Percentiles rank a stretch among this genome's conserved stretches.
Evolutionary conservation across 2,797 vertebrate species (phyloP).

Genomic region (Danio jaintianensis): DNA sequence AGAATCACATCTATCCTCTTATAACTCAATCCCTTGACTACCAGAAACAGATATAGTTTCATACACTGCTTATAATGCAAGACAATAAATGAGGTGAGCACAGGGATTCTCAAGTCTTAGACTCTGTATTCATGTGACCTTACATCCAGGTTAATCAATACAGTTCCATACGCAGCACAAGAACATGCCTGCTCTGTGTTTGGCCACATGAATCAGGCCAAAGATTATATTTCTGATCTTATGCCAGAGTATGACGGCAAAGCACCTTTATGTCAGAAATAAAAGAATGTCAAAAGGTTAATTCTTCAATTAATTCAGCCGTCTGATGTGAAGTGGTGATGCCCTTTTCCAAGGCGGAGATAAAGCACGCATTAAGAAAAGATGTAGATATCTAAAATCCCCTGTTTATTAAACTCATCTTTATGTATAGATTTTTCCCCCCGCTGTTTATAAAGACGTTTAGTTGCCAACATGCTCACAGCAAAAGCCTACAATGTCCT

Average conservation of each 20-base stretch:
- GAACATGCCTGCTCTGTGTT: not conserved
- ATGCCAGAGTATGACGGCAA: not conserved
- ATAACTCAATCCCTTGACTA: constrained; percentile 16
- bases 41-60: not conserved
- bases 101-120: not conserved
- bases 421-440: constrained; percentile 51
- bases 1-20: not conserved
- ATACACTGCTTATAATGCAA: constrained; percentile 5
- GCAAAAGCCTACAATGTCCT: constrained; percentile 15
- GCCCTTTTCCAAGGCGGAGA: constrained; percentile 42
- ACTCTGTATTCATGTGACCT: not conserved
- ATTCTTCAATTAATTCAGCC: constrained; percentile 58
- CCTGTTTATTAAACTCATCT: constrained; percentile 59
- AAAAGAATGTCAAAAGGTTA: constrained; percentile 55
- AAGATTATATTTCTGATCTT: constrained; percentile 5
- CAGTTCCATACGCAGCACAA: not conserved
- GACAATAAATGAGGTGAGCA: not conserved
- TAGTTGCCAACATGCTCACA: constrained; percentile 31
- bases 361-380: constrained; percentile 49
- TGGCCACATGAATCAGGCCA: constrained; percentile 6
- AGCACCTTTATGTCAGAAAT: constrained; percentile 30
- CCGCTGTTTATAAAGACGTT: constrained; percentile 44
- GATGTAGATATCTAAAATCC: constrained; percentile 35
- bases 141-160: not conserved
- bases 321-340: constrained; percentile 44